Conservation (phyloP, 2,797 vertebrate genomes). For the Hippoglossus hippoglossus region DNA sequence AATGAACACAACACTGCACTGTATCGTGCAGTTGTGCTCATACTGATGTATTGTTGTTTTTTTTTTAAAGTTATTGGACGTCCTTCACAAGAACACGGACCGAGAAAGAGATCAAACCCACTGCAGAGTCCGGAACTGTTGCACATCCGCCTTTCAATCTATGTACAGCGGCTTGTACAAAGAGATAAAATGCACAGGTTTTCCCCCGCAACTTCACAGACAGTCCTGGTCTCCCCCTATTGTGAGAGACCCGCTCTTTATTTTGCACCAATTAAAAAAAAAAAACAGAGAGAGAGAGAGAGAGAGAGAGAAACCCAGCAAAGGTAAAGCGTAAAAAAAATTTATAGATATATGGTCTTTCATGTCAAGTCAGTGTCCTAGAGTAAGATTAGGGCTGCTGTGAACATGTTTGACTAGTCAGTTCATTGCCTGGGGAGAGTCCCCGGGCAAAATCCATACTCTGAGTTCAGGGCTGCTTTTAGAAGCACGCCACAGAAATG, state of each 20-base stretch:
- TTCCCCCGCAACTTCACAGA: constrained; percentile 25
- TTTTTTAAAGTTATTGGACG: constrained; percentile 32
- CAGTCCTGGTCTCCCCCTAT: constrained; percentile 19
- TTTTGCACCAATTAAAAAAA: constrained; percentile 58
- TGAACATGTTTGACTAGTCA: constrained; percentile 88
- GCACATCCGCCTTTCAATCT: constrained; percentile 17
- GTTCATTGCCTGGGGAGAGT: constrained; percentile 89
- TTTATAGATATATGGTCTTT: constrained; percentile 77
- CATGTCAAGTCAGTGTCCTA: constrained; percentile 87
- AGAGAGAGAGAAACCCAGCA: constrained; percentile 47
- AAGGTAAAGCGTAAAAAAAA: constrained; percentile 75
- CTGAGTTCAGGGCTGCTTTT: constrained; percentile 81
- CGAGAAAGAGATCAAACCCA: constrained; percentile 25
- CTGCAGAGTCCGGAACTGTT: constrained; percentile 12
- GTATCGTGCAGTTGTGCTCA: not conserved
- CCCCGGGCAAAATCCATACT: constrained; percentile 88
- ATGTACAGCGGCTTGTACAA: constrained; percentile 31
- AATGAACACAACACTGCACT: not conserved
- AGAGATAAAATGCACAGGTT: constrained; percentile 33
- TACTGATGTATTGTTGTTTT: not conserved
- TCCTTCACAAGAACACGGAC: constrained; percentile 33
- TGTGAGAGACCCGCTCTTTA: constrained; percentile 42
- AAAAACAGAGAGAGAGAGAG: not conserved
- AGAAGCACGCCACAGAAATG: constrained; percentile 85
- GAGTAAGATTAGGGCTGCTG: constrained; percentile 89